phyloP scores from a whole-genome alignment of 2,113 vertebrate genomes.

The Solenodon paradoxus region DNA sequence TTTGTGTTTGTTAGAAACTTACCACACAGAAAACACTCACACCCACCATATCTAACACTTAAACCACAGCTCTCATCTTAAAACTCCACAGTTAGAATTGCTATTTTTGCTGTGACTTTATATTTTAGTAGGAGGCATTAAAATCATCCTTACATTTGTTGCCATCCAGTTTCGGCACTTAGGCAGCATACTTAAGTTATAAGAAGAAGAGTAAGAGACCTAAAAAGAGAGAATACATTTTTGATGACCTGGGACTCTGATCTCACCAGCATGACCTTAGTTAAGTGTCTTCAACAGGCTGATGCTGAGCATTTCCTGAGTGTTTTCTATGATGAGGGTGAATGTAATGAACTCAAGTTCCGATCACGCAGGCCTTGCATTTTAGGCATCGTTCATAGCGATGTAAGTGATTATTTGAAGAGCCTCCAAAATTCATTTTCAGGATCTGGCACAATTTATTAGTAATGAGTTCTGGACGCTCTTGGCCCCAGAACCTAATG shows the following conservation, averaged over 20 bases:
- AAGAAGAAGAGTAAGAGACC: neutral
- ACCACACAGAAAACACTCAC: neutral
- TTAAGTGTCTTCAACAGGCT: neutral
- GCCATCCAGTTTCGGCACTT: neutral
- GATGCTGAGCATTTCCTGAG: neutral
- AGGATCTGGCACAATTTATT: neutral
- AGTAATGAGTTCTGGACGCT: neutral
- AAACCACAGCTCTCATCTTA: neutral
- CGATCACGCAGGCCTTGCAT: neutral
- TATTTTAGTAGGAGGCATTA: neutral
- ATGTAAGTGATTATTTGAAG: slow-evolving; percentile 15
- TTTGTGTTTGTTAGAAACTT: neutral
- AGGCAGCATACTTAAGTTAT: neutral
- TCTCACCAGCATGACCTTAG: neutral
- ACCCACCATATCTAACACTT: neutral
- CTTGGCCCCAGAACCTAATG: neutral
- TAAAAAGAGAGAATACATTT: neutral
- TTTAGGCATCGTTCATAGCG: slow-evolving; percentile 16
- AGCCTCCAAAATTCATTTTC: slow-evolving; percentile 2
- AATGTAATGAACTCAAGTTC: neutral
- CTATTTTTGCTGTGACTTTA: neutral
- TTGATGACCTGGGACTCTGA: neutral
- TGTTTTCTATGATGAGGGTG: neutral
- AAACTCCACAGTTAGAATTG: neutral
- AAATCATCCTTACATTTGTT: neutral